phyloP scores from a whole-genome alignment of 1,140 invertebrate genomes.

The Glossosoma conforme region DNA sequence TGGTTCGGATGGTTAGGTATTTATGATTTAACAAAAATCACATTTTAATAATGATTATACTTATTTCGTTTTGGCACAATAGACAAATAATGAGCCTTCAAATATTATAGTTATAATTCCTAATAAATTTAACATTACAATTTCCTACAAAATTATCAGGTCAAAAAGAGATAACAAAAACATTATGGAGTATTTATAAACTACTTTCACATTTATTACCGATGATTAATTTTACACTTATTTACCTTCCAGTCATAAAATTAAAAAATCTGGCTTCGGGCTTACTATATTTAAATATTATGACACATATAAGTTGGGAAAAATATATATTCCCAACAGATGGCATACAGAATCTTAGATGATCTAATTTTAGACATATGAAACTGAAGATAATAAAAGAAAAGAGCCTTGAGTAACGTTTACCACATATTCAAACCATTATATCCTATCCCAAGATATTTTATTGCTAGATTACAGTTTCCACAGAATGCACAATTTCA shows the following conservation, averaged over 20 bases:
- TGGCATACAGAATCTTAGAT: conserved; percentile 13
- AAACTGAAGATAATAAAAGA: not conserved
- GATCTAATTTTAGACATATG: conserved; percentile 2
- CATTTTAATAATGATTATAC: conserved; percentile 29
- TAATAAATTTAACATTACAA: conserved; percentile 24
- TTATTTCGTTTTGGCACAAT: conserved; percentile 33
- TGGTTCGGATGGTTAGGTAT: not conserved
- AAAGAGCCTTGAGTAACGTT: not conserved
- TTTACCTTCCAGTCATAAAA: conserved; percentile 13
- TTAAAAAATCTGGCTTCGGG: conserved; percentile 8
- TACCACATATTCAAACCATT: no score
- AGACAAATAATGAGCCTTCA: conserved; percentile 33
- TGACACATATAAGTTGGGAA: conserved; percentile 18
- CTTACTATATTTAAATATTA: conserved; percentile 5
- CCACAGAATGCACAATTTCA: no score
- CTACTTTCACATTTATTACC: conserved; percentile 23
- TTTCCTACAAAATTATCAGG: conserved; percentile 29
- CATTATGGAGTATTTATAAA: conserved; percentile 13
- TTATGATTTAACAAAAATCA: conserved; percentile 3
- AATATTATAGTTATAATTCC: conserved; percentile 31
- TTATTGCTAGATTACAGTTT: no score
- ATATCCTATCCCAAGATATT: no score
- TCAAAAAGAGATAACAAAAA: conserved; percentile 29
- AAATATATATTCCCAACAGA: conserved; percentile 13
- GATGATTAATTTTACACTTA: no score